Evolutionary conservation across 1,140 invertebrate genomes (phyloP).

Genomic region (Oryctes rhinoceros): DNA sequence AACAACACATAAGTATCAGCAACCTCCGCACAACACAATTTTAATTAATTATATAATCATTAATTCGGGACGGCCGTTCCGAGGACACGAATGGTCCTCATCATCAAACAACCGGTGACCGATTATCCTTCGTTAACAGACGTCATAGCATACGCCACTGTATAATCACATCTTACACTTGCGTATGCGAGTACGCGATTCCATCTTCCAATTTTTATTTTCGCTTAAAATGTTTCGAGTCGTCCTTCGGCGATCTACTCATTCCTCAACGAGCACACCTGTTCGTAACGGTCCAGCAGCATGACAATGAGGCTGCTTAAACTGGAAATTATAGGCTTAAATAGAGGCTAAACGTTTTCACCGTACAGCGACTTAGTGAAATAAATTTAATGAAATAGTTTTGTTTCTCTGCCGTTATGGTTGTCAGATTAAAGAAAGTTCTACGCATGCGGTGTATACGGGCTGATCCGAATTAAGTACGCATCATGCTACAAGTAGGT

Average conservation of each 20-base stretch:
- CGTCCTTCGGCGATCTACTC: conserved; percentile 8
- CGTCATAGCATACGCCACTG: too few species aligned
- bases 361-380: neutral
- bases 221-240: conserved; percentile 24
- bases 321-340: conserved; percentile 17
- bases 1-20: too few species aligned
- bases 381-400: neutral
- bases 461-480: too few species aligned
- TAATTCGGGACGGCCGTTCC: too few species aligned
- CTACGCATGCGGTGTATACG: too few species aligned
- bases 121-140: too few species aligned
- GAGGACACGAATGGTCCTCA: too few species aligned
- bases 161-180: neutral
- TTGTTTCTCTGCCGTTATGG: neutral
- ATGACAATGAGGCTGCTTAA: conserved; percentile 3
- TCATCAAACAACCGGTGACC: too few species aligned
- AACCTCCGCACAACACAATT: too few species aligned
- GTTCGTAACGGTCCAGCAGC: conserved; percentile 13
- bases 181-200: neutral
- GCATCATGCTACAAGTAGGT: too few species aligned
- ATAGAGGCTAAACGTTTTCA: conserved; percentile 1
- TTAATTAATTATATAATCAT: too few species aligned
- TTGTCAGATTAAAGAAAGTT: too few species aligned
- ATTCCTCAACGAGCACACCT: conserved; percentile 26
- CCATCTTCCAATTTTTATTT: neutral